These are phyloP conservation scores for Uloborus diversus DNA, from an alignment of 1,140 invertebrate species.

Conservation along the genomic window DNA sequence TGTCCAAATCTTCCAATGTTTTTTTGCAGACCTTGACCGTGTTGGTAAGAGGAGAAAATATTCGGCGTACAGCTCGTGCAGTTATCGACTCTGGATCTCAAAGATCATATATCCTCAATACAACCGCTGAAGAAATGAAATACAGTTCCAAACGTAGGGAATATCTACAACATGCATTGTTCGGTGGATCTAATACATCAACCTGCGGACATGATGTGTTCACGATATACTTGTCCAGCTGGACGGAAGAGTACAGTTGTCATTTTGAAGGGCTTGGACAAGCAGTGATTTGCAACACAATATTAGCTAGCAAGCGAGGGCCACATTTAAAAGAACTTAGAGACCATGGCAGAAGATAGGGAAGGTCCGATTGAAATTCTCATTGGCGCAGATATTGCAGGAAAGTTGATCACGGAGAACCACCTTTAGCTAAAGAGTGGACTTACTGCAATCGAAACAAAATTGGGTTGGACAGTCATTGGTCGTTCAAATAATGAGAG, in stretches of 20 bases:
- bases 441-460: slow-evolving; percentile 19
- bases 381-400: slow-evolving; percentile 14
- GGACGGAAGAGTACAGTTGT: slow-evolving; percentile 8
- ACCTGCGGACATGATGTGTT: not conserved
- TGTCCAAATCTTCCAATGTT: not conserved
- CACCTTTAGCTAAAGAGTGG: not conserved
- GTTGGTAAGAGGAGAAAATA: not conserved
- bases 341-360: not conserved
- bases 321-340: not conserved
- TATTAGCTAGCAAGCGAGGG: not conserved
- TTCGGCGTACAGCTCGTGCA: not conserved
- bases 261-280: not conserved
- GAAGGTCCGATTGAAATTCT: slow-evolving; percentile 13
- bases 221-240: not conserved
- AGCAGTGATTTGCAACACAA: not conserved
- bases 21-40: slow-evolving; percentile 15
- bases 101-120: not conserved
- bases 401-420: not conserved
- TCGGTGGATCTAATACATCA: not conserved
- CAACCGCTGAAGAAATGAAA: not conserved
- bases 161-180: not conserved
- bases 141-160: not conserved
- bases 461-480: slow-evolving; percentile 16
- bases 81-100: not conserved
- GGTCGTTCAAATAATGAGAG: not conserved